Conservation (phyloP, 1,140 invertebrate species). For the Brachionus manjavacas region DNA sequence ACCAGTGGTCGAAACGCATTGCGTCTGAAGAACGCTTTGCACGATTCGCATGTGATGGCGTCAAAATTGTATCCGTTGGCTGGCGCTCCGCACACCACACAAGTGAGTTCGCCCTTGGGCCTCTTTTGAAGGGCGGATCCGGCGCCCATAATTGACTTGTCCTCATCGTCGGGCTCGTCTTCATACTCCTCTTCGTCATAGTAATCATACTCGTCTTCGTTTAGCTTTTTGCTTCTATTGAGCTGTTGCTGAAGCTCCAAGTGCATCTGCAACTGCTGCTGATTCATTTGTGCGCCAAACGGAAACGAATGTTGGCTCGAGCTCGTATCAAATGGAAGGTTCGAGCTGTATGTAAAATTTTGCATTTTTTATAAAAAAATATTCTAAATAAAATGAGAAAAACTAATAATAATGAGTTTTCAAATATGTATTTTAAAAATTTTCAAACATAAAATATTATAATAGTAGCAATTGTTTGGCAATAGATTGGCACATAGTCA, state of each 20-base stretch:
- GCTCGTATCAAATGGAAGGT: neutral
- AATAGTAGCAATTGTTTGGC: neutral
- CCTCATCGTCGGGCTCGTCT: neutral
- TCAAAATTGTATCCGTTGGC: conserved; percentile 43
- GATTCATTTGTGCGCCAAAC: neutral
- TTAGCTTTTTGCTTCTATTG: neutral
- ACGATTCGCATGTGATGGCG: conserved; percentile 40
- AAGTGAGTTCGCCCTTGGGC: conserved; percentile 38
- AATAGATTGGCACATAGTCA: neutral
- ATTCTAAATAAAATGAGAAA: neutral
- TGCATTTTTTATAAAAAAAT: neutral
- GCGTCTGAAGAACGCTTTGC: conserved; percentile 42
- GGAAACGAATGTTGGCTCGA: neutral
- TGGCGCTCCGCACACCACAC: conserved; percentile 37
- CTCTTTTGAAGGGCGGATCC: neutral
- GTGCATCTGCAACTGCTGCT: neutral
- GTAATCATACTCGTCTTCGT: neutral
- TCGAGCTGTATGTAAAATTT: neutral
- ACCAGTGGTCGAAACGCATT: conserved; percentile 35
- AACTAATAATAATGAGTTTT: neutral
- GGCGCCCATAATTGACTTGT: neutral
- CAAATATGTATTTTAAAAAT: neutral
- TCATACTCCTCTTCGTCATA: conserved; percentile 7
- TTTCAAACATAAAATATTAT: conserved; percentile 15
- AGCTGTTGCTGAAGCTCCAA: neutral